Base-by-base conservation (phyloP, 2,888 invertebrate genomes). In the Aquatica leii region DNA sequence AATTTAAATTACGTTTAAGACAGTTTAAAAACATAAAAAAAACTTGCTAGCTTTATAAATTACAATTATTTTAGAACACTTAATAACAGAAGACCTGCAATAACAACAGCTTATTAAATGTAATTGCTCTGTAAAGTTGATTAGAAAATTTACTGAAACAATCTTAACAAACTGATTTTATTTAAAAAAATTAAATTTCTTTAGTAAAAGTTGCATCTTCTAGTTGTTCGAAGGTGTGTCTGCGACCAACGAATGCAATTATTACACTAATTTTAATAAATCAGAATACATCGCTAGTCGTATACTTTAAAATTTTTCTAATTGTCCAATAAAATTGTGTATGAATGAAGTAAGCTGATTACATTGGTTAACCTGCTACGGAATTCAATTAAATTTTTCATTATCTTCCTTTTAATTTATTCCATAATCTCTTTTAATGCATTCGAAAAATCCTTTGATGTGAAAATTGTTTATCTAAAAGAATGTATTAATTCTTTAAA, bases 191-290 rank as follows among this genome's bases (percentile, higher is more conserved):
- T 35, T 48, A 37, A 50, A 40, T 48, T 54, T 49, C 54, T 54
- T 49, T 9, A 50, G 37, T 37, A 31, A 50, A 18, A 21, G 53
- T 24, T 41, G 60, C 50, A 55, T 60, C 60, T 40, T 53, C 51
- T 59, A 24, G 17, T 46, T 53, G 24, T 24, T 24, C 6, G 15
- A 58, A 53, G 59, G 59, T 31, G 59, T 34, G 53, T 43, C 51
- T 14, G 58, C 8, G 17, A 43, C 40, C 21, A 15, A 17, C 21
- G 43, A 40, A 17, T 31, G 54, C 54, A 60, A 54, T 60, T 60
- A 60, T 60, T 60, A 37, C 40, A 54, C 48, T 31, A 54, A 55
- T 60, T 60, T 54, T 35, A 60, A 60, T 60, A 60, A 60, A 54
- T 60, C 54, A 54, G 60, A 55, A 48, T 54, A 54, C 48, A 60